Evolutionary conservation across 2,113 vertebrate species (phyloP).

Genomic region (Geothlypis trichas): DNA sequence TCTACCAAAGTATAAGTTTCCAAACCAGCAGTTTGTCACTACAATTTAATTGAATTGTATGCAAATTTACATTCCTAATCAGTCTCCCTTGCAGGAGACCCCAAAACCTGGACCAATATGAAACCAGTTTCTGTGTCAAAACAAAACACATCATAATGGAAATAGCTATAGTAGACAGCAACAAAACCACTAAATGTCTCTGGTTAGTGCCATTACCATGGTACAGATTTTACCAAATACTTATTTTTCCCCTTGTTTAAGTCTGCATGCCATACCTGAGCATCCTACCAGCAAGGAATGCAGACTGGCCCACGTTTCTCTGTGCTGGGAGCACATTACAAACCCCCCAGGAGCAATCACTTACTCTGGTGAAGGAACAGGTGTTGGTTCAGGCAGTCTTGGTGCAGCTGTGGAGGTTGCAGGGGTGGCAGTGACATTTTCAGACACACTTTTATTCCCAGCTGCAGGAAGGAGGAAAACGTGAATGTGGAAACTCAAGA

Average conservation of each 20-base stretch:
- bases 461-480: conserved; percentile 31
- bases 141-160: neutral
- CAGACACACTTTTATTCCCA: conserved; percentile 75
- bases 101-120: neutral
- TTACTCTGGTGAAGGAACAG: conserved; percentile 80
- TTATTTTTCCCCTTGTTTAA: neutral
- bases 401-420: conserved; percentile 61
- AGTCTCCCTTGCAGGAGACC: neutral
- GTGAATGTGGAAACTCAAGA: neutral
- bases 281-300: neutral
- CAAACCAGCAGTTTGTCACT: neutral
- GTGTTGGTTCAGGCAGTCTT: conserved; percentile 63
- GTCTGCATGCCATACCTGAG: neutral
- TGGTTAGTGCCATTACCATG: neutral
- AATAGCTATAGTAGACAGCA: neutral
- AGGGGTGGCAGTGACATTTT: conserved; percentile 68
- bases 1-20: neutral
- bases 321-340: neutral
- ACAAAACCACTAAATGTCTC: neutral
- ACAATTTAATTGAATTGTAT: neutral
- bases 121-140: neutral
- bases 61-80: neutral
- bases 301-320: neutral
- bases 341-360: conserved; percentile 2
- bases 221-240: neutral